Evolutionary conservation across 2,797 vertebrate genomes (phyloP), one percentile per base, ranked within the genome.

Genomic region (Anniella stebbinsi): DNA sequence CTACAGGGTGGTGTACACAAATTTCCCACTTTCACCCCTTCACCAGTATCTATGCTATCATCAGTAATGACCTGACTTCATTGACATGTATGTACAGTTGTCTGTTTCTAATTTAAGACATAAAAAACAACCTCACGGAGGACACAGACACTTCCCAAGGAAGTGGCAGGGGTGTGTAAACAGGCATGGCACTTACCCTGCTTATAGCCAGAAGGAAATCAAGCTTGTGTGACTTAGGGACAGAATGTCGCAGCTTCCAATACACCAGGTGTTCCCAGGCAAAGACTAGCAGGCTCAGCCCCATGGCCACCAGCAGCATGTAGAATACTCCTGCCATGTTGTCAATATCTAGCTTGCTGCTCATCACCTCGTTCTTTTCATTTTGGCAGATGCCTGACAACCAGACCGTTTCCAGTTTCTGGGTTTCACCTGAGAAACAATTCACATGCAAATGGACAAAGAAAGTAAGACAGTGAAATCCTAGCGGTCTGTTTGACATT

Each of bases 311-410:
- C 6, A 99, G 97, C 93, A 99, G 98, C 99, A 99, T 99, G 96
- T 99, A 99, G 98, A 99, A 99, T 91, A 99, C 99, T 0, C 99
- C 99, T 0, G 99, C 99, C 99, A 99, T 99, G 98, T 99, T 99
- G 97, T 99, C 99, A 0, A 99, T 99, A 96, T 99, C 99, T 96
- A 99, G 96, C 95, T 99, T 99, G 96, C 98, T 99, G 98, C 99
- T 99, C 98, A 99, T 99, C 95, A 99, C 99, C 93, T 99, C 99
- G 0, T 99, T 99, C 97, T 99, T 99, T 97, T 99, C 99, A 0
- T 99, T 99, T 96, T 99, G 98, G 95, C 99, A 99, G 97, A 99
- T 99, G 17, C 99, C 99, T 0, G 99, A 99, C 80, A 99, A 96
- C 99, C 99, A 99, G 91, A 99, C 99, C 0, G 99, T 99, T 97